A percentile compares a stretch with the other conserved stretches of the same genome.
Conservation (phyloP, 2,113 vertebrate genomes). For the Anguilla rostrata region DNA sequence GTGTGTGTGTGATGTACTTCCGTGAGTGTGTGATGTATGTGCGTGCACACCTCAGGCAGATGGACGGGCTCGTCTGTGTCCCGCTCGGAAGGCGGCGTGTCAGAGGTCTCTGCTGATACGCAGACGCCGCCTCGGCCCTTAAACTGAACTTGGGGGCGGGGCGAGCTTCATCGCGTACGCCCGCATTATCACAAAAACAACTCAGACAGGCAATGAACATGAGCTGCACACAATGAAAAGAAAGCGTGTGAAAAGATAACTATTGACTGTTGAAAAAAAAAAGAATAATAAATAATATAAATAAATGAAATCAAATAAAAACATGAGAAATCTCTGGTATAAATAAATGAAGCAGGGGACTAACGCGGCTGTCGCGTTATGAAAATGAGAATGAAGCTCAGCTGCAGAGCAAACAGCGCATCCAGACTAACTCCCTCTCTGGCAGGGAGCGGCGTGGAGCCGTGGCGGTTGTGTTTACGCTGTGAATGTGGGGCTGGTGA, state of each 20-base stretch:
- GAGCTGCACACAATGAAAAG: not conserved
- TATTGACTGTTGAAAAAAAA: not conserved
- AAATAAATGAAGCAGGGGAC: not conserved
- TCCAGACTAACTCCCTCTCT: not conserved
- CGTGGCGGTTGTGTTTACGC: not conserved
- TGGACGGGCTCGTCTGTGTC: not conserved
- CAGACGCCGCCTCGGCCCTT: constrained; percentile 47
- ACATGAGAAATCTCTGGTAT: not conserved
- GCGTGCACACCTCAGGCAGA: not conserved
- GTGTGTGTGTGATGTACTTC: too few species aligned
- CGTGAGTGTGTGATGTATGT: not conserved
- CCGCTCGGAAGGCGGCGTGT: constrained; percentile 42
- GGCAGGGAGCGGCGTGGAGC: not conserved
- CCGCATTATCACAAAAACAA: constrained; percentile 45
- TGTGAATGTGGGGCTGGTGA: not conserved
- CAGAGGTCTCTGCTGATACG: constrained; percentile 51
- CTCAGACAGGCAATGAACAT: constrained; percentile 1
- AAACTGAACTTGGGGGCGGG: constrained; percentile 39
- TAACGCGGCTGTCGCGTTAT: not conserved
- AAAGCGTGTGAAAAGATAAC: constrained; percentile 33
- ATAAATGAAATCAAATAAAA: not conserved
- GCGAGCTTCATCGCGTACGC: constrained; percentile 56
- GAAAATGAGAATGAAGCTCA: not conserved
- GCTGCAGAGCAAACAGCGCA: not conserved
- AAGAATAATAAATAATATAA: not conserved